Conservation (phyloP, 2,888 invertebrate species). For the Leptarthrus brevirostris region DNA sequence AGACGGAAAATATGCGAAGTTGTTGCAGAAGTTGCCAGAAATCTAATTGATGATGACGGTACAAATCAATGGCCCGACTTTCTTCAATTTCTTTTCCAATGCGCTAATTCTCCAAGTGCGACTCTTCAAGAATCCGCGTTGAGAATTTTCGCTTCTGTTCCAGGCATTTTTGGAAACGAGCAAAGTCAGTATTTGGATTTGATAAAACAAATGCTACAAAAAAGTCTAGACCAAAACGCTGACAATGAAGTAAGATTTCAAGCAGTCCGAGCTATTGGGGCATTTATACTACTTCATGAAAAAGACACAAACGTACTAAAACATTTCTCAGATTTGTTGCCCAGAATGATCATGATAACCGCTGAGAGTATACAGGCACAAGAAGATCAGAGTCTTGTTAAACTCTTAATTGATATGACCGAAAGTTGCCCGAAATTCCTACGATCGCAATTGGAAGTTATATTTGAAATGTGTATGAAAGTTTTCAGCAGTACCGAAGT, state of each 20-base stretch:
- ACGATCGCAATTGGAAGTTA: constrained; percentile 84
- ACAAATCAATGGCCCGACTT: constrained; percentile 98
- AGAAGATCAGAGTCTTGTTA: constrained; percentile 91
- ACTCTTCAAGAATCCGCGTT: constrained; percentile 93
- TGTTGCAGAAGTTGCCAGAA: constrained; percentile 94
- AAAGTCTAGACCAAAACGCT: constrained; percentile 80
- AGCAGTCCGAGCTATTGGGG: constrained; percentile 84
- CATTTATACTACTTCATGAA: constrained; percentile 92
- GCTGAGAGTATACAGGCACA: constrained; percentile 85
- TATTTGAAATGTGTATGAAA: constrained; percentile 91
- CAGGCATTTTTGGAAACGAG: constrained; percentile 96
- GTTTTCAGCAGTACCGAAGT: constrained; percentile 78
- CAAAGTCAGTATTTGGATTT: constrained; percentile 90
- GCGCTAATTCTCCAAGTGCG: constrained; percentile 85
- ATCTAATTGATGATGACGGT: constrained; percentile 94
- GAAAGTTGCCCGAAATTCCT: constrained; percentile 94
- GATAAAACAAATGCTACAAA: constrained; percentile 94
- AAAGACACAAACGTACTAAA: constrained; percentile 91
- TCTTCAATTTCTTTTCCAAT: constrained; percentile 93
- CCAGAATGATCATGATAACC: constrained; percentile 78
- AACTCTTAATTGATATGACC: constrained; percentile 93
- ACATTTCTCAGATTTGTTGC: constrained; percentile 87
- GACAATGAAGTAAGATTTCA: constrained; percentile 82
- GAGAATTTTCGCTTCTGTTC: constrained; percentile 95
- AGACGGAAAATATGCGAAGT: constrained; percentile 95